A percentile compares a stretch with the other conserved stretches of the same genome.
Evolutionary conservation across 2,888 invertebrate species (phyloP).

Genomic region (Eurytoma adleriae): DNA sequence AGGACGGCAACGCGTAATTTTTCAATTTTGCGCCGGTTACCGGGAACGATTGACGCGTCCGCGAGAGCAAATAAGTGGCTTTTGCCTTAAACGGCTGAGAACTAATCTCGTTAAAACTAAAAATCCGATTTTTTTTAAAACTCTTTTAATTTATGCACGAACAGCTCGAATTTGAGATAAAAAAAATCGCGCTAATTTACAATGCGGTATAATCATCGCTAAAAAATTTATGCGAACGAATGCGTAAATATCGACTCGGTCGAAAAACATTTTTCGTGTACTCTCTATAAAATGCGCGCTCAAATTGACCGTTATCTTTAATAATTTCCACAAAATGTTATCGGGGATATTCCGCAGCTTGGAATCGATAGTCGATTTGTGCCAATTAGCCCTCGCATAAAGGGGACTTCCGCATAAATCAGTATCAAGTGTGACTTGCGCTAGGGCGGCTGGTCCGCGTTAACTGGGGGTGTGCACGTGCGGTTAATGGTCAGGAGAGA

Average conservation of each 20-base stretch:
- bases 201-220: too few species aligned
- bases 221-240: too few species aligned
- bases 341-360: slow-evolving; percentile 20
- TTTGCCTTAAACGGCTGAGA: not conserved
- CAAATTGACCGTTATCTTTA: slow-evolving; percentile 32
- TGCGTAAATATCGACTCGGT: too few species aligned
- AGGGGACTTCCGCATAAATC: slow-evolving; percentile 56
- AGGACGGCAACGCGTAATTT: slow-evolving; percentile 29
- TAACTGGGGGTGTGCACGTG: slow-evolving; percentile 53
- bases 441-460: slow-evolving; percentile 17
- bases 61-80: slow-evolving; percentile 6
- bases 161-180: too few species aligned
- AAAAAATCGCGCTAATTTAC: too few species aligned
- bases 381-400: slow-evolving; percentile 51
- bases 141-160: too few species aligned
- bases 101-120: not conserved
- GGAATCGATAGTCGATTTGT: slow-evolving; percentile 53
- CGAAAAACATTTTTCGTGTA: not conserved
- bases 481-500: slow-evolving; percentile 53
- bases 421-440: slow-evolving; percentile 53
- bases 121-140: not conserved
- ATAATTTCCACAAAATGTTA: slow-evolving; percentile 37
- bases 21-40: slow-evolving; percentile 33
- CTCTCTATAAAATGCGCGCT: not conserved
- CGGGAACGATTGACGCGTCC: slow-evolving; percentile 16